Evolutionary conservation across 2,888 invertebrate species (phyloP).

Genomic region (Athalia rosae): DNA sequence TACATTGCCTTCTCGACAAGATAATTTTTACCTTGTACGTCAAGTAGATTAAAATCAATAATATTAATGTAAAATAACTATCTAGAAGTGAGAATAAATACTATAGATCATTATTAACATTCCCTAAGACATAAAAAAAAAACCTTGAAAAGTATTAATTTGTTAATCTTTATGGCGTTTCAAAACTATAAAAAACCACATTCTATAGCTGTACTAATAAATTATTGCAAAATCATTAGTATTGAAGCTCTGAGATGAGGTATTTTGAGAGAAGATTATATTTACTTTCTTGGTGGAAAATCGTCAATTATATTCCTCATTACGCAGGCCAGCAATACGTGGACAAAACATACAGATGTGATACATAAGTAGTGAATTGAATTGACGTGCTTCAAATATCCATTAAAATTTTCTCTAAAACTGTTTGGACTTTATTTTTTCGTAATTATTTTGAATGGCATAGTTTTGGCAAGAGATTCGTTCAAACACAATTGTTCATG

Average conservation of each 20-base stretch:
- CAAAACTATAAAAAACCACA: background rate
- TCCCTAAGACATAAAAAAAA: background rate
- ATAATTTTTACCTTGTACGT: conserved; percentile 4
- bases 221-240: background rate
- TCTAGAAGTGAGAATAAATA: conserved; percentile 9
- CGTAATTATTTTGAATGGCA: conserved; percentile 27
- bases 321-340: background rate
- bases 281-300: conserved; percentile 2
- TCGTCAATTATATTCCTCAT: conserved; percentile 1
- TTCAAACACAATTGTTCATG: conserved; percentile 17
- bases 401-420: background rate
- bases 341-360: background rate
- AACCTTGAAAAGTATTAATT: conserved; percentile 5
- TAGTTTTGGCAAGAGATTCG: conserved; percentile 57
- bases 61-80: conserved; percentile 4
- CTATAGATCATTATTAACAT: background rate
- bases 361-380: background rate
- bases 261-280: background rate
- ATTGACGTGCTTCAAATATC: background rate
- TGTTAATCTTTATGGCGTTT: background rate
- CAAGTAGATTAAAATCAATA: conserved; percentile 10
- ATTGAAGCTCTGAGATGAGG: conserved; percentile 1
- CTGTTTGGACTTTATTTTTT: conserved; percentile 21
- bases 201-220: background rate
- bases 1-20: background rate